Evolutionary conservation across 1,140 invertebrate genomes (phyloP).

Genomic region (Globodera rostochiensis): DNA sequence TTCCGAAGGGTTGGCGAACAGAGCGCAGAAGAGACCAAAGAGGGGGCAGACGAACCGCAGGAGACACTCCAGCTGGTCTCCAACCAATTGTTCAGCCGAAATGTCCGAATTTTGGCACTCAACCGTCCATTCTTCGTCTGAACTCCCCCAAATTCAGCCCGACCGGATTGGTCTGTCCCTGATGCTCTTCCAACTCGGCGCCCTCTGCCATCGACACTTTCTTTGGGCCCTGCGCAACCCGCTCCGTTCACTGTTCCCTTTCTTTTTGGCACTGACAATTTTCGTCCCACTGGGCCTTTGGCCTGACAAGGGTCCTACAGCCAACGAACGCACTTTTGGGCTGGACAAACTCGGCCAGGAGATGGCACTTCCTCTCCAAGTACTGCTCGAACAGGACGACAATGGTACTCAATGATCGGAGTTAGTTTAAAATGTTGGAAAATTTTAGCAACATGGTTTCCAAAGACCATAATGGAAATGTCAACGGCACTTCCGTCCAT

Average conservation of each 20-base stretch:
- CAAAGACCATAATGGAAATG: not conserved
- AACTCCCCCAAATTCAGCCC: not conserved
- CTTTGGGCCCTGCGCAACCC: constrained; percentile 44
- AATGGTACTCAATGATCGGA: not conserved
- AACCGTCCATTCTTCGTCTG: not conserved
- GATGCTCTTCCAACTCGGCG: constrained; percentile 34
- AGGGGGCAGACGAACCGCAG: not conserved
- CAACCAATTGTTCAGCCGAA: not conserved
- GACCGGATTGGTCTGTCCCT: not conserved
- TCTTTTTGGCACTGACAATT: constrained; percentile 38
- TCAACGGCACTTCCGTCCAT: not conserved
- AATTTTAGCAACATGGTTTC: not conserved
- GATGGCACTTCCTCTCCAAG: not conserved
- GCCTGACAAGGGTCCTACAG: not conserved
- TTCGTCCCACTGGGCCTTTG: constrained; percentile 37
- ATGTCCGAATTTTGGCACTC: not conserved
- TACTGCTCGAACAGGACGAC: constrained; percentile 12
- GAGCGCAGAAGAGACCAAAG: not conserved
- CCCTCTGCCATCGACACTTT: constrained; percentile 40
- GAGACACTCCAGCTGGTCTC: not conserved
- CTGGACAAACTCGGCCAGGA: not conserved
- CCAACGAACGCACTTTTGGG: constrained; percentile 1
- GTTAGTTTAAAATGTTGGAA: not conserved
- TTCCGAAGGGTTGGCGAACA: not conserved
- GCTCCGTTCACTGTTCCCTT: constrained; percentile 37